These are phyloP conservation scores for Actinia tenebrosa DNA, from an alignment of 64 coral and sea anemone genomes.

Conservation along the genomic window DNA sequence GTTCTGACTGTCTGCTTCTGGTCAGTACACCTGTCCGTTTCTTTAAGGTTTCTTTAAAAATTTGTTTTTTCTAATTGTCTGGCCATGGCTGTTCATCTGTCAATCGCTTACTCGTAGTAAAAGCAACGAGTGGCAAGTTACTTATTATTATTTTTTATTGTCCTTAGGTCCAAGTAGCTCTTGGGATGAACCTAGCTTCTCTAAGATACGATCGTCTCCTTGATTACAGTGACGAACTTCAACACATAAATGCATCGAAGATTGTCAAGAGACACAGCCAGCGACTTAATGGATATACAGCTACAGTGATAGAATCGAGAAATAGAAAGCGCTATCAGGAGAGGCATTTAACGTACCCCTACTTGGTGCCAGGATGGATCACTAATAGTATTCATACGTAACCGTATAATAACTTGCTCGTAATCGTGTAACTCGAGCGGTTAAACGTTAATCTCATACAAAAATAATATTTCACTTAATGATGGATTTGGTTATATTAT, in stretches of 20 bases:
- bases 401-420: not conserved
- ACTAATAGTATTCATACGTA: conserved; percentile 82
- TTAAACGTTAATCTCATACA: too few relatives aligned
- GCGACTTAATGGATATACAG: conserved; percentile 29
- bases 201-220: conserved; percentile 65
- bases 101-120: too few relatives aligned
- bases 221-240: conserved; percentile 45
- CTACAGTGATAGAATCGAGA: conserved; percentile 27
- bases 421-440: too few relatives aligned
- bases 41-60: too few relatives aligned
- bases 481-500: too few relatives aligned
- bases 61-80: too few relatives aligned
- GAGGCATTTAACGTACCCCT: conserved; percentile 56
- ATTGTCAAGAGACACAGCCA: conserved; percentile 57
- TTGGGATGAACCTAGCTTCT: conserved; percentile 68
- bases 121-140: not conserved
- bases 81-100: too few relatives aligned
- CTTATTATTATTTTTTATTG: not conserved
- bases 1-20: too few relatives aligned
- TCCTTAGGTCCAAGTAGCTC: conserved; percentile 46
- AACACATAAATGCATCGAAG: conserved; percentile 32
- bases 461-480: too few relatives aligned
- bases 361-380: conserved; percentile 74
- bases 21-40: too few relatives aligned
- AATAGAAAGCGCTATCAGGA: conserved; percentile 37